Base-by-base conservation (phyloP, 1,140 invertebrate genomes). In the Nixonia krombeini region DNA sequence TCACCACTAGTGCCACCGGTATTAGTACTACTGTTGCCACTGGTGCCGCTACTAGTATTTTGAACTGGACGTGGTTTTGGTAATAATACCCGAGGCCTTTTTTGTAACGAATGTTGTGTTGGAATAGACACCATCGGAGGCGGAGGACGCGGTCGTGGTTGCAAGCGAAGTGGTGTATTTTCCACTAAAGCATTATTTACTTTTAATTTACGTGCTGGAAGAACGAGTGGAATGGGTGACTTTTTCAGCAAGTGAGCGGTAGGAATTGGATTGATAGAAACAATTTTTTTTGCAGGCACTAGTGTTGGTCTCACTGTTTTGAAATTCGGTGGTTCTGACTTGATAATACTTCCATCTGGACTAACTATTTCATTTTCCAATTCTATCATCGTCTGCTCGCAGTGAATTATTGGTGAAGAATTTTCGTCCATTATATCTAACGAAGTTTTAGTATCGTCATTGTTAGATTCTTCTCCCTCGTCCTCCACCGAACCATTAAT, bases 361-460 rank as follows among this genome's bases (percentile, higher is more conserved):
- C 52, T 61, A 3, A 74, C 23, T 0, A 58, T 64, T n/a, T 70
- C 61, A 13, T 71, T 68, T 7, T 80, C 69, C 0, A 74, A 72
- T 29, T 82, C 80, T 1, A 82, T 62, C 76, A 81, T 80, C 4
- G 68, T 64, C 41, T 80, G 78, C 26, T 81, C 80, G 16, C 75
- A 79, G 1, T 78, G 69, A 1, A 80, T 16, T 12, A 80, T 46
- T 0, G 75, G 66, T 16, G 76, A 55, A n/a, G n/a, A n/a, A n/a
- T n/a, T n/a, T 37, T 69, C 59, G 15, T 38, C 52, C 0, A 63
- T 23, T 0, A 35, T 4, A 1, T 68, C 50, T n/a, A 4, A 4
- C 25, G 56, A 51, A 26, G 50, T 13, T 9, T 26, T 26, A 26
- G 25, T 13, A 0, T 70, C 56, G n/a, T n/a, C n/a, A n/a, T n/a